phyloP scores from a whole-genome alignment of 2,797 vertebrate genomes.

The Gallinago solitaria region DNA sequence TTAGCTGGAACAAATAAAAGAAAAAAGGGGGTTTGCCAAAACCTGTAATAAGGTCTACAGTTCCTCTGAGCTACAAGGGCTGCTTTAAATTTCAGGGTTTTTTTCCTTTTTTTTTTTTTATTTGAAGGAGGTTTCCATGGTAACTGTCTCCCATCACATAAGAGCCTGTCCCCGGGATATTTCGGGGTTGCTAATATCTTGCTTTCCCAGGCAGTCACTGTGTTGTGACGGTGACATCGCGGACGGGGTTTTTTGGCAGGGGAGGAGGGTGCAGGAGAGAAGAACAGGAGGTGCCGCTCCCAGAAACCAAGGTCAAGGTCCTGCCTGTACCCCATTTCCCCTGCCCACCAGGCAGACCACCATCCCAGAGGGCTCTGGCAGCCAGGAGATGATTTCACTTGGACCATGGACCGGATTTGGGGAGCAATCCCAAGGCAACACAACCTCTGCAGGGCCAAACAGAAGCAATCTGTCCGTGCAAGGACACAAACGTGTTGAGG shows the following conservation, averaged over 20 bases:
- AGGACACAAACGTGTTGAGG: neutral
- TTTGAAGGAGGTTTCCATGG: constrained; percentile 63
- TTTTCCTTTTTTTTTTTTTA: neutral
- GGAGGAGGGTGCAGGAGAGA: neutral
- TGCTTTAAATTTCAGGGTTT: constrained; percentile 30
- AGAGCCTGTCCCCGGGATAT: constrained; percentile 55
- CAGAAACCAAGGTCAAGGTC: neutral
- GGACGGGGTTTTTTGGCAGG: neutral
- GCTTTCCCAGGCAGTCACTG: constrained; percentile 34
- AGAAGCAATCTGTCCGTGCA: neutral
- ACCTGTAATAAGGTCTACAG: constrained; percentile 28
- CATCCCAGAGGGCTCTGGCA: neutral
- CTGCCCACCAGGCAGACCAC: neutral
- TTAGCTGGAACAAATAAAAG: constrained; percentile 44
- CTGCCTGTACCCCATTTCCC: neutral
- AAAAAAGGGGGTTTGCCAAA: constrained; percentile 8
- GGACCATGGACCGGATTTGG: fast-evolving
- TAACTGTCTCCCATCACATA: constrained; percentile 56
- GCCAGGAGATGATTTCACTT: neutral
- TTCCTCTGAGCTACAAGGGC: constrained; percentile 45
- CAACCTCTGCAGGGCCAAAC: fast-evolving
- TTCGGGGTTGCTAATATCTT: constrained; percentile 42
- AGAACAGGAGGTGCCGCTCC: neutral
- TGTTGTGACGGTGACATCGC: neutral
- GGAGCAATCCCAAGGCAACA: neutral